Conservation (phyloP, 2,888 invertebrate species). For the Branchellion lobata region DNA sequence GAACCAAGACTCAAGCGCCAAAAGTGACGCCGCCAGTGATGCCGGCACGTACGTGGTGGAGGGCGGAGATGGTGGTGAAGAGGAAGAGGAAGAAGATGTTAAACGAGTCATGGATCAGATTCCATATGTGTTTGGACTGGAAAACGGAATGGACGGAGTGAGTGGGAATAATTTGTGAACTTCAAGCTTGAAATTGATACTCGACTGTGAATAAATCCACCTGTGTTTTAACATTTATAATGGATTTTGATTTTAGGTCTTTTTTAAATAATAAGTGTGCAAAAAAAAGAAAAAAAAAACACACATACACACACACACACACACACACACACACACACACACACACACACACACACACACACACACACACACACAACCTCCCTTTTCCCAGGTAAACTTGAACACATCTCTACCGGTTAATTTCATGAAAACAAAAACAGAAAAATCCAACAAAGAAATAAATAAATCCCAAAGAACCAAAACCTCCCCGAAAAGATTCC, state of each 20-base stretch:
- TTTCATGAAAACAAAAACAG: background rate
- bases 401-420: background rate
- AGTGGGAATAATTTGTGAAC: background rate
- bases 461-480: background rate
- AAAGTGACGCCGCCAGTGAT: background rate
- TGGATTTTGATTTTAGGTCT: no score
- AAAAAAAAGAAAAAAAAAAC: no score
- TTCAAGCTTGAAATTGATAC: background rate
- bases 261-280: no score
- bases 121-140: background rate
- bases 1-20: no score
- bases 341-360: no score
- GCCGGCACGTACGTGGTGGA: background rate
- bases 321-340: no score
- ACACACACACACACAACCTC: no score
- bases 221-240: no score
- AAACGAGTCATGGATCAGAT: background rate
- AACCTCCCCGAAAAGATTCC: background rate
- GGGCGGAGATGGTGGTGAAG: background rate
- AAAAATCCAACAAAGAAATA: background rate
- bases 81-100: background rate
- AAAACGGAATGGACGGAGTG: background rate
- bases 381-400: background rate
- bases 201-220: no score
- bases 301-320: no score